Base-by-base conservation (phyloP, 1,140 invertebrate genomes). In the Tetramorium alpestre region DNA sequence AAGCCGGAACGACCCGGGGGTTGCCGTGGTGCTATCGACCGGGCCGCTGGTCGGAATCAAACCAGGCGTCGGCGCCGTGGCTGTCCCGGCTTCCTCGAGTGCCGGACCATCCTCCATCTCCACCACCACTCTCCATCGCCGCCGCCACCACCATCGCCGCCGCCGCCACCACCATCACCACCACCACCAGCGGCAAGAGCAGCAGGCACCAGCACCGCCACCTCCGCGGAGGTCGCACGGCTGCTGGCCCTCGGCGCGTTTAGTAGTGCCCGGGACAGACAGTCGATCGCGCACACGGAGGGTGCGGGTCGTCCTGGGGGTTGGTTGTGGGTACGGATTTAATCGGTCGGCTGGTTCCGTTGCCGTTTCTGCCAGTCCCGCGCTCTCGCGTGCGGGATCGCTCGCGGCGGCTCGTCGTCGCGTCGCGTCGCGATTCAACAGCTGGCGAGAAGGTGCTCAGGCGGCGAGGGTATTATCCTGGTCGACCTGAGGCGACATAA, bases 21-120 rank as follows among this genome's bases (percentile, higher is more conserved):
- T 94, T 95, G 94, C 94, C 92, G 94, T 94, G 94, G 94, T 93
- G 94, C 93, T 95, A 95, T 95, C 94, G 94, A 95, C 94, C 94
- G 88, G 85, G 89, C 84, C 90, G 89, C 87, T 92, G 91, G 90
- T 92, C 91, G 93, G 92, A 92, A 91, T 87, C 88, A 93, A 91
- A 93, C 86, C 90, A 90, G 89, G 94, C 93, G 94, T 94, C 94
- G 93, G 94, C 94, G 94, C 93, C 70, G 87, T 93, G 88, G 89
- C 56, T 90, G 85, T 87, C 88, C 91, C 89, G 91, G 90, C 91
- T 92, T 93, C 90, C 92, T 94, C 92, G 90, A 93, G 91, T 92
- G 91, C 91, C 91, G 88, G 89, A 93, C 90, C 88, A 92, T 93
- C 92, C 91, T 93, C 67, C 69, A 72, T 73, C 85, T 80, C 67